Evolutionary conservation across 2,113 vertebrate genomes (phyloP), one percentile per base, ranked within the genome.

Genomic region (Grus americana): DNA sequence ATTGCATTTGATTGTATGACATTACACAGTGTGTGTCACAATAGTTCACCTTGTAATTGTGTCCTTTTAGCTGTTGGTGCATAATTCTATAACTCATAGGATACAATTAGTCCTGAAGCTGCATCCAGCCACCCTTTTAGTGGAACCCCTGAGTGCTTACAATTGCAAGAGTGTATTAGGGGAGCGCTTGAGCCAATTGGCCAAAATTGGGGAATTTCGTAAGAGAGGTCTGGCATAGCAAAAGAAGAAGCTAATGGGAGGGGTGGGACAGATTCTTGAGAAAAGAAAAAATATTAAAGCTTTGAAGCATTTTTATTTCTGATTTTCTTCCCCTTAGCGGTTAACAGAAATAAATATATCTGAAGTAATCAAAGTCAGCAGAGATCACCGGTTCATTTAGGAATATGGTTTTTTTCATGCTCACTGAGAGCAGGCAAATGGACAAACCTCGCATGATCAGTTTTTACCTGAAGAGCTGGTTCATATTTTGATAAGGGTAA

Each of bases 1-100:
- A 93, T 95, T 98, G 96, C 95, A 96, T 97, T 97, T 98, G 92
- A 98, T 96, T 95, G 87, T 98, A 97, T 98, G 97, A 97, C 94
- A 90, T 98, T 98, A 97, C 93, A 97, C 90, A 97, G 93, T 98
- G 95, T 97, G 92, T 98, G 93, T 97, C 96, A 97, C 91, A 95
- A 96, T 95, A 97, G 95, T 97, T 97, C 82, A 96, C 91, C 89
- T 97, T 89, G 86, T 97, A 97, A 94, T 96, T 94, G 89, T 96
- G 96, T 98, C 93, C 96, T 97, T 96, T 95, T 88, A 95, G 91
- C 90, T 97, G 90, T 97, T 95, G 93, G 90, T 96, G 93, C 95
- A 97, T 96, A 97, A 97, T 97, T 97, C 94, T 93, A 11, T 92
- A 96, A 95, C 88, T 97, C 92, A 57, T 79, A 95, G 90, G 94